Base-by-base conservation (phyloP, 2,888 invertebrate genomes). In the Celastrina argiolus region DNA sequence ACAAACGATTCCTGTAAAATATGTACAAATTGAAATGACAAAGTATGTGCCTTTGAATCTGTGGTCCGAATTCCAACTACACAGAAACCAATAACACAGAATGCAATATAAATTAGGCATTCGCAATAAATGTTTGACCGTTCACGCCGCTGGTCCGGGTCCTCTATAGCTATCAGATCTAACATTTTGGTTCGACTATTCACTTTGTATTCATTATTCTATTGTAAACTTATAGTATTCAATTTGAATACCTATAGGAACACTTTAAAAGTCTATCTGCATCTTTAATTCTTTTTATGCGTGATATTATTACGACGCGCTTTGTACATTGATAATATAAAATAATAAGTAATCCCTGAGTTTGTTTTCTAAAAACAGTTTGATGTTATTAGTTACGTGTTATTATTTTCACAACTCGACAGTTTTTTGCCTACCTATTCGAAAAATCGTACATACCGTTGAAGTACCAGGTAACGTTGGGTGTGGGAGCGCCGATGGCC, bases 391-490 rank as follows among this genome's bases (percentile, higher is more conserved):
- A 31, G 31, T 31, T 31, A 6, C 31, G 31, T 5, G 5, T 31
- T n/a, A n/a, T n/a, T n/a, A n/a, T n/a, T n/a, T n/a, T n/a, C n/a
- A n/a, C n/a, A n/a, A n/a, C n/a, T n/a, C n/a, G n/a, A n/a, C n/a
- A n/a, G n/a, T n/a, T n/a, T n/a, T 31, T 31, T 7, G 31, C 31
- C 31, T 31, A 2, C 31, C 31, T 41, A n/a, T 41, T 5, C 3
- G 3, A 4, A 14, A n/a, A n/a, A 41, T 41, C 16, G 8, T 58
- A 81, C 93, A 93, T 92, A 98, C 98, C 97, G 87, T 97, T 96
- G 81, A 95, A 96, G 78, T 95, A 94, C 99, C 99, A 99, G 58
- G 97, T 96, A 69, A 96, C 94, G 80, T 96, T 97, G 10, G 99
- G 98, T 73, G 94, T 93, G 26, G 98, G 98, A 18, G 98, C 97